Conservation (phyloP, 2,113 vertebrate genomes). For the Urocolius indicus region DNA sequence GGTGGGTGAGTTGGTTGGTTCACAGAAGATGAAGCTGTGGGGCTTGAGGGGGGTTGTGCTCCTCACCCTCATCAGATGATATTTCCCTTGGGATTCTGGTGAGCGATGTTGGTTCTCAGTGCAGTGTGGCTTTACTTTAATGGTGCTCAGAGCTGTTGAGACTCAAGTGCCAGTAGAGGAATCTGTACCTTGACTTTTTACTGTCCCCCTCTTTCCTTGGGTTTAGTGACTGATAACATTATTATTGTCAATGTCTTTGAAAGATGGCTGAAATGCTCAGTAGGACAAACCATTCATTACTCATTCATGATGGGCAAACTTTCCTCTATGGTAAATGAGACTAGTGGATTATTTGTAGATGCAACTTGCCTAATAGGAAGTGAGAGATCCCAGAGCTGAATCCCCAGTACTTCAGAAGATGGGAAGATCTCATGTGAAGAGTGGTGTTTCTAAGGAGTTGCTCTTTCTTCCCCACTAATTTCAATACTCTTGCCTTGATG, state of each 20-base stretch:
- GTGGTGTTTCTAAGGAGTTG: too few species aligned
- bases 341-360: not conserved
- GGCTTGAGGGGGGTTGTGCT: not conserved
- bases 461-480: not conserved
- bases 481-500: not conserved
- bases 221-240: not conserved
- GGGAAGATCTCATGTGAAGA: not conserved
- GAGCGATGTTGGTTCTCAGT: not conserved
- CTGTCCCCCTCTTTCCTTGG: not conserved
- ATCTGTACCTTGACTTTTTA: not conserved
- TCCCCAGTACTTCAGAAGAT: not conserved
- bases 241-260: not conserved
- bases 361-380: not conserved
- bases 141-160: not conserved
- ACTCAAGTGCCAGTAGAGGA: not conserved
- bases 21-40: not conserved
- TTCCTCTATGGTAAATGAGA: too few species aligned
- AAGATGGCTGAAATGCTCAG: not conserved
- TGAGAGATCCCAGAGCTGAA: not conserved
- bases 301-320: too few species aligned
- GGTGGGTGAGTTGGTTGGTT: too few species aligned
- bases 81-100: not conserved
- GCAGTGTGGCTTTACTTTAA: not conserved
- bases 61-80: fast-evolving
- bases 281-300: not conserved